Evolutionary conservation across 2,797 vertebrate species (phyloP).

Genomic region (Gymnoscopelus microlampas): DNA sequence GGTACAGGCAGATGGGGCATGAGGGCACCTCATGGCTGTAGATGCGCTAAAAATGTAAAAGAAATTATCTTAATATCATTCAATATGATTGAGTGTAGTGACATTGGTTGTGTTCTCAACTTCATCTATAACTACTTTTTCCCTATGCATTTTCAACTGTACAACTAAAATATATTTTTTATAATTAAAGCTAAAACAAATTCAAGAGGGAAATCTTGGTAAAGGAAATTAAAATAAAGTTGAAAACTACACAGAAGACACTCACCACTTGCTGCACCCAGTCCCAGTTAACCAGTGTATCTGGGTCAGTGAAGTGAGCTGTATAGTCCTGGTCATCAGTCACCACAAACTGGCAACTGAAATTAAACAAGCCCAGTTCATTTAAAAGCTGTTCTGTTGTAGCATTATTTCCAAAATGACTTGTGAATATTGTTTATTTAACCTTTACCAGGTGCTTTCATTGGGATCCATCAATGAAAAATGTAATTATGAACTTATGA

Average conservation of each 20-base stretch:
- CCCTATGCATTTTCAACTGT: background rate
- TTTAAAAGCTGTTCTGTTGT: background rate
- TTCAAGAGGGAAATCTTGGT: background rate
- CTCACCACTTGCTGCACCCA: slow-evolving; percentile 99
- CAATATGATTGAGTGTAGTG: background rate
- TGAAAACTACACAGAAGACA: slow-evolving; percentile 29
- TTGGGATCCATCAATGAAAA: too few relatives aligned
- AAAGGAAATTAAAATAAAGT: background rate
- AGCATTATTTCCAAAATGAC: background rate
- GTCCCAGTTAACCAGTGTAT: slow-evolving; percentile 98
- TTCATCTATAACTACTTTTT: background rate
- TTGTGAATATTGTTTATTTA: background rate
- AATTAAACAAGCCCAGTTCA: slow-evolving; percentile 40
- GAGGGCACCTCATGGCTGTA: slow-evolving; percentile 98
- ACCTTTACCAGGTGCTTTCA: too few relatives aligned
- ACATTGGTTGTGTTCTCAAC: background rate
- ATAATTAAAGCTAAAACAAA: too few relatives aligned
- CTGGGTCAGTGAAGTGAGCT: slow-evolving; percentile 97
- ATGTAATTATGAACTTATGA: too few relatives aligned
- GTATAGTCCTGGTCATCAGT: slow-evolving; percentile 97
- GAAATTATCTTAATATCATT: slow-evolving; percentile 16
- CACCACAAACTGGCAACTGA: slow-evolving; percentile 98
- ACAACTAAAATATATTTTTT: too few relatives aligned
- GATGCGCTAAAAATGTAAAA: slow-evolving; percentile 83
- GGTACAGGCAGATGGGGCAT: slow-evolving; percentile 98